Percentiles rank a stretch among this genome's conserved stretches.
Evolutionary conservation across 2,113 vertebrate genomes (phyloP).

Genomic region (Chlorocebus sabaeus): DNA sequence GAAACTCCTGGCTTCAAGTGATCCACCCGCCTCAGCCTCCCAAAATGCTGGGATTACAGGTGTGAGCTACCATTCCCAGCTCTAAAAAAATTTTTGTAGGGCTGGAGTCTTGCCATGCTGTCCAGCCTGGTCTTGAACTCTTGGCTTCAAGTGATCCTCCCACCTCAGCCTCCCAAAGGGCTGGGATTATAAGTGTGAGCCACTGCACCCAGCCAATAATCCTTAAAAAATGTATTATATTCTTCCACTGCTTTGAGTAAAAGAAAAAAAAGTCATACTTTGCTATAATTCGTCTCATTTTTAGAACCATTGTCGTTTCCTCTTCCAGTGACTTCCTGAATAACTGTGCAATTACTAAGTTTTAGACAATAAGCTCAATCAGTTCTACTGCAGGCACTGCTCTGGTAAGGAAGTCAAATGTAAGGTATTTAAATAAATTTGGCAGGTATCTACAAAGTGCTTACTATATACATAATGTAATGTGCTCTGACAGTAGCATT

Average conservation of each 20-base stretch:
- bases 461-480: constrained; percentile 23
- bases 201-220: no score
- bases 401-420: background rate
- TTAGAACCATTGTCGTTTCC: background rate
- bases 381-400: background rate
- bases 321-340: background rate
- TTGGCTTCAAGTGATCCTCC: no score
- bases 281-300: constrained; percentile 1
- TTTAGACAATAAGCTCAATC: background rate
- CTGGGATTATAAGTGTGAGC: no score
- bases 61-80: no score
- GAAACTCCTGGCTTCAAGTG: no score
- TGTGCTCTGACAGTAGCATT: background rate
- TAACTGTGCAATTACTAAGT: background rate
- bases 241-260: background rate
- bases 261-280: background rate
- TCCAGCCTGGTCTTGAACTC: no score
- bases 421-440: constrained; percentile 35
- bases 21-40: no score
- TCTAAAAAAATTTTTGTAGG: no score
- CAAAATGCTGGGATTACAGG: no score
- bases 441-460: constrained; percentile 8
- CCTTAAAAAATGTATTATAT: background rate
- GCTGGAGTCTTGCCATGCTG: no score
- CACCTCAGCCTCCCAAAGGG: no score